Percentiles rank a stretch among this genome's conserved stretches.
Evolutionary conservation across 2,888 invertebrate species (phyloP).

Genomic region (Drosophila buzzatii): DNA sequence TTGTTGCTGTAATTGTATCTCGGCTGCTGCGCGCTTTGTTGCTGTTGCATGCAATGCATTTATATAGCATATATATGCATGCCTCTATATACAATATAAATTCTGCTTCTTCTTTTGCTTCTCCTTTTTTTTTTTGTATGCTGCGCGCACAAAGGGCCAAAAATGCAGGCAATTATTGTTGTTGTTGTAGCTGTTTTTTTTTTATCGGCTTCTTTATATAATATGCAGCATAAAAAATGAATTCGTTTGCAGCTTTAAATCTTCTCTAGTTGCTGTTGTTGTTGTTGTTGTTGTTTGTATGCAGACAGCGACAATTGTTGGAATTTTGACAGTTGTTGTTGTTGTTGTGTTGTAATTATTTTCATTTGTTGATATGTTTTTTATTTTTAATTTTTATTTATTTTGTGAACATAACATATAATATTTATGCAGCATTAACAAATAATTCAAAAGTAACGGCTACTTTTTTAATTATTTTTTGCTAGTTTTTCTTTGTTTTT

Average conservation of each 20-base stretch:
- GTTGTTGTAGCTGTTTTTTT: slow-evolving; percentile 36
- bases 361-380: slow-evolving; percentile 56
- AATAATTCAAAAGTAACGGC: slow-evolving; percentile 80
- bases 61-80: slow-evolving; percentile 39
- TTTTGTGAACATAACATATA: slow-evolving; percentile 63
- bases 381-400: slow-evolving; percentile 50
- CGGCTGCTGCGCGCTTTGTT: slow-evolving; percentile 28
- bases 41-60: slow-evolving; percentile 42
- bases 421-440: slow-evolving; percentile 55
- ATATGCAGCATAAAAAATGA: slow-evolving; percentile 71
- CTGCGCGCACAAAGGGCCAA: slow-evolving; percentile 72
- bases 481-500: slow-evolving; percentile 50
- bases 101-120: slow-evolving; percentile 3
- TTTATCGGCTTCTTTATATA: slow-evolving; percentile 57
- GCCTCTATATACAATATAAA: slow-evolving; percentile 51
- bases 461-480: slow-evolving; percentile 80
- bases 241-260: slow-evolving; percentile 50
- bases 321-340: slow-evolving; percentile 56
- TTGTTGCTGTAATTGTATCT: slow-evolving; percentile 53
- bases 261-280: slow-evolving; percentile 15
- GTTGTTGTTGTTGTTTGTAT: slow-evolving; percentile 26
- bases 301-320: slow-evolving; percentile 66
- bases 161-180: slow-evolving; percentile 69
- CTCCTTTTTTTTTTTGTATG: slow-evolving; percentile 35
- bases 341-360: slow-evolving; percentile 54